Evolutionary conservation across 2,888 invertebrate genomes (phyloP), one percentile per base, ranked within the genome.

Genomic region (Dendrolimus pini): DNA sequence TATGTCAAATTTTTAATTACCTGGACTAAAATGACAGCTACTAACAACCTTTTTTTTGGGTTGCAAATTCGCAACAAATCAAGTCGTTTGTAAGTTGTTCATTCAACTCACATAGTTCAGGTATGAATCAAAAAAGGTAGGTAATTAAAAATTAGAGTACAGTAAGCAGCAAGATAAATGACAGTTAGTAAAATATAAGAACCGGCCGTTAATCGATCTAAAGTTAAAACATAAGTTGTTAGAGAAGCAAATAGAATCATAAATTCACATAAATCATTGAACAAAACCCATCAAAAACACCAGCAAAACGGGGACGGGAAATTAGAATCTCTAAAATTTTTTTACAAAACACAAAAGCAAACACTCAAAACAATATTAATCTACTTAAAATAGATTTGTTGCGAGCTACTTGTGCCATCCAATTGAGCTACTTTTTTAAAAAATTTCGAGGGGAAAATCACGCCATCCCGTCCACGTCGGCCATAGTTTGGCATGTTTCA

Each of bases 391-490:
- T 47, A 10, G 47, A 47, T 10, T 47, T 47, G 30, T 47, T 47
- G 47, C 47, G 12, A 47, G 12, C 47, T 47, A 47, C 47, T 9
- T 47, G 47, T 47, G 47, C 47, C 30, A 3, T 9, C 47, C 47
- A 47, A 47, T 47, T 47, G 47, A 47, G 12, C 9, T 10, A 47
- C 47, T 47, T 30, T 30, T 30, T 30, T 52, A 30, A 47, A 56
- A 52, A 10, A 47, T 47, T 47, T 47, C 12, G 47, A 3, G 12
- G 47, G 47, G 47, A 12, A 47, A 52, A 58, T 60, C 56, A 60
- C 66, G 60, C 62, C 60, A 62, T 68, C 67, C 67, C 68, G 68
- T 70, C 67, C 69, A 60, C 70, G 70, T 62, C 60, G 58, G 64
- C 71, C 68, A 55, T 61, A 61, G 60, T 59, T 61, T 56, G 55